A percentile compares a stretch with the other conserved stretches of the same genome.
Evolutionary conservation across 2,113 vertebrate species (phyloP).

Genomic region (Eudyptes chrysolophus): DNA sequence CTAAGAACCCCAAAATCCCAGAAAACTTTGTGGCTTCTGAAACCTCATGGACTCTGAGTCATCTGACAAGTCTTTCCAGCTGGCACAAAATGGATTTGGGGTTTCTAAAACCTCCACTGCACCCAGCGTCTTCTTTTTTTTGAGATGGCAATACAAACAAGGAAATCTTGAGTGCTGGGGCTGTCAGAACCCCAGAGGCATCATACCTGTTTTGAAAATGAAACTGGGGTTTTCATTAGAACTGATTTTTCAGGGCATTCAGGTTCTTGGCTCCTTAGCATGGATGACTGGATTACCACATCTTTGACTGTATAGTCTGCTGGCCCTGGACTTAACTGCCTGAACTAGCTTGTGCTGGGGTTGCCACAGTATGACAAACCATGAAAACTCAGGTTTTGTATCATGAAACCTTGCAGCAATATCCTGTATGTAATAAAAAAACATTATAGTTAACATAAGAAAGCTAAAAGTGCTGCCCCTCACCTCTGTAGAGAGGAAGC

Average conservation of each 20-base stretch:
- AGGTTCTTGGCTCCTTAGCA: not conserved
- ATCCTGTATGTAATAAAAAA: not conserved
- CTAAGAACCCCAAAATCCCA: not conserved
- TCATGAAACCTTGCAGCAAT: not conserved
- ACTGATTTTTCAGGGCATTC: not conserved
- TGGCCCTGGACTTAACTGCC: not conserved
- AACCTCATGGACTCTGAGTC: not conserved
- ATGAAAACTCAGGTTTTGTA: not conserved
- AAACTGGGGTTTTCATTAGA: not conserved
- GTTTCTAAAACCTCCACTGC: not conserved
- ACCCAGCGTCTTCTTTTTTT: not conserved
- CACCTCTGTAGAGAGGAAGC: not conserved
- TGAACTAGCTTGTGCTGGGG: not conserved
- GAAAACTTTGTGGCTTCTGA: not conserved
- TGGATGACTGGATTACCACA: not conserved
- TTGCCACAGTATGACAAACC: not conserved
- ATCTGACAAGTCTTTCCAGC: not conserved
- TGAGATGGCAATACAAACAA: not conserved
- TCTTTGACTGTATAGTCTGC: not conserved
- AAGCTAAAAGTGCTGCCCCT: not conserved
- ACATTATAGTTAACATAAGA: not conserved
- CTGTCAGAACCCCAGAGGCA: not conserved
- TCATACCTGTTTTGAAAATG: not conserved
- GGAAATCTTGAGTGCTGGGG: not conserved
- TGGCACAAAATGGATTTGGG: not conserved